Evolutionary conservation across 2,797 vertebrate genomes (phyloP).

Genomic region (Acridotheres tristis): DNA sequence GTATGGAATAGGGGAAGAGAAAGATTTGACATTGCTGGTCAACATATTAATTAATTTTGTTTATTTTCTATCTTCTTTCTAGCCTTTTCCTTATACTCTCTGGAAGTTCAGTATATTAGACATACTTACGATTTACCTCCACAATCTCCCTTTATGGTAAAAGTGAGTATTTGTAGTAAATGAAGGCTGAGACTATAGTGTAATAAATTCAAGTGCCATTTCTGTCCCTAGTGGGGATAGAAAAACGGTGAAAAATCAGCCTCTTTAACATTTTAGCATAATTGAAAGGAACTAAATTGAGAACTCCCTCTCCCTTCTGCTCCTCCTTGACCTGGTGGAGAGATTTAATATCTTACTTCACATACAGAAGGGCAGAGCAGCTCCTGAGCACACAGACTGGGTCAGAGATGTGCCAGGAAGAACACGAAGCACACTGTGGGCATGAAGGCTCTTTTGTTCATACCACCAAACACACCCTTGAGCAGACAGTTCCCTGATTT

Average conservation of each 20-base stretch:
- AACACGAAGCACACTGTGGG: accelerated
- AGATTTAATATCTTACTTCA: background rate
- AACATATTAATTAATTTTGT: background rate
- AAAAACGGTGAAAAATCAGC: background rate
- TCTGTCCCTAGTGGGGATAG: background rate
- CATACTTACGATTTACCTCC: background rate
- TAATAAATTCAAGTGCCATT: background rate
- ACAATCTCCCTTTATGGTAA: background rate
- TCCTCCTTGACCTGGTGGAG: background rate
- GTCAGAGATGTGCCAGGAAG: background rate
- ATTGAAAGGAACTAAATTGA: background rate
- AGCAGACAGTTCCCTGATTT: background rate
- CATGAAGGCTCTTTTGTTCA: background rate
- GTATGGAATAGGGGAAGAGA: background rate
- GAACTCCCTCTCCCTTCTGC: background rate
- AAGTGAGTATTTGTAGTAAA: background rate
- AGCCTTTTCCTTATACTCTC: background rate
- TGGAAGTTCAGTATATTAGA: background rate
- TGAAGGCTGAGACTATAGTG: background rate
- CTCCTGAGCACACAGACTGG: background rate
- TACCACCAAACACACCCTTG: background rate
- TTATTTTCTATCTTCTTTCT: background rate
- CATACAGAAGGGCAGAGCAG: background rate
- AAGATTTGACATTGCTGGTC: background rate
- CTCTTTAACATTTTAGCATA: background rate